Evolutionary conservation across 2,888 invertebrate genomes (phyloP), one percentile per base, ranked within the genome.

Genomic region (Calliphora vomitoria): DNA sequence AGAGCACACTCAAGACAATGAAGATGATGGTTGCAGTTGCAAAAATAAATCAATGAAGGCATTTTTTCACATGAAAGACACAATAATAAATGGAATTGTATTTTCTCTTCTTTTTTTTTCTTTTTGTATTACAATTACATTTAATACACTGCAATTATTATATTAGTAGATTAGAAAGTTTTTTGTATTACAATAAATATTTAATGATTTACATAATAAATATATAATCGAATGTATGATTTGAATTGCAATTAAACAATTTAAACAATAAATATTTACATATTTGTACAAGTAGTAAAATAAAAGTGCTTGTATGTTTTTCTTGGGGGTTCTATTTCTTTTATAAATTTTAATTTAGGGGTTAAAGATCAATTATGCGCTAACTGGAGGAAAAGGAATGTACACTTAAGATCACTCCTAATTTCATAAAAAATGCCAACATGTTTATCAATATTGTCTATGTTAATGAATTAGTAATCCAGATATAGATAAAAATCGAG

Each of bases 21-120:
- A 50, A 38, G 8, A 50, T 47, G 20, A 53, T 38, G 44, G 5
- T 62, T 80, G 31, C 11, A 50, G 11, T 60, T 55, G 72, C 18
- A 47, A 41, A 64, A 69, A 58, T 5, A 41, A 13, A 53, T 53
- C 13, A 81, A 53, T 47, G 18, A 44, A 68, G 44, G 47, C 60
- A 74, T 74, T 69, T 35, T 53, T 80, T 69, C 50, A 55, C 18
- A 41, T 31, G 64, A 75, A 41, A 85, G 41, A 60, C 35, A 81
- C 78, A 82, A 85, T 81, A 85, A 87, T 69, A 79, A 58, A 88
- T 80, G 88, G 86, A 88, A 86, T 88, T 88, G 86, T 80, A 86
- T 88, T 85, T 87, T 68, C 13, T 80, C 41, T 76, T 41, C 13
- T 80, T 31, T 76, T 41, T 44, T 18, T 69, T 75, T 74, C 47